Evolutionary conservation across 2,888 invertebrate genomes (phyloP).

Genomic region (Drosophila anceps): DNA sequence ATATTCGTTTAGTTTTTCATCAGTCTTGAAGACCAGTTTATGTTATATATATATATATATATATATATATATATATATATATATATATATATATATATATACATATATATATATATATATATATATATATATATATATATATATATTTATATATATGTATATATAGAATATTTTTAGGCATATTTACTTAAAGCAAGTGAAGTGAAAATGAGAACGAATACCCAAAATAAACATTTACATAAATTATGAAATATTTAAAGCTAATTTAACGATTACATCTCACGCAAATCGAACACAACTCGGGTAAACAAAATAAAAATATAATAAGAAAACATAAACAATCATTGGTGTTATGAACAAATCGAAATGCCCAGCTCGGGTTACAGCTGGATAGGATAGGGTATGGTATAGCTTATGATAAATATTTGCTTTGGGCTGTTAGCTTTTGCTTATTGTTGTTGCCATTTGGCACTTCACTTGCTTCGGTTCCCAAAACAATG

Average conservation of each 20-base stretch:
- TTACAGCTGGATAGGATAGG: neutral
- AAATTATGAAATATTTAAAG: slow-evolving; percentile 5
- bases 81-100: slow-evolving; percentile 5
- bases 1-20: slow-evolving; percentile 70
- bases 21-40: slow-evolving; percentile 77
- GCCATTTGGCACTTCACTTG: slow-evolving; percentile 39
- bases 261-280: slow-evolving; percentile 7
- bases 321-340: neutral
- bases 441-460: neutral
- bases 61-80: slow-evolving; percentile 7
- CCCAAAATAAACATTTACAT: slow-evolving; percentile 14
- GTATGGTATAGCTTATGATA: neutral
- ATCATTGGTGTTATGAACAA: slow-evolving; percentile 15
- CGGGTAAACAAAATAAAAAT: neutral
- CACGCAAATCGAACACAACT: slow-evolving; percentile 29
- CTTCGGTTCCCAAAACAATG: slow-evolving; percentile 36
- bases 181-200: slow-evolving; percentile 41
- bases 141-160: slow-evolving; percentile 2
- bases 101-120: slow-evolving; percentile 9
- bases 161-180: slow-evolving; percentile 20
- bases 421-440: slow-evolving; percentile 19
- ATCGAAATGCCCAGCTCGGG: neutral
- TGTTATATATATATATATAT: slow-evolving; percentile 26
- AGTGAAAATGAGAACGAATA: neutral
- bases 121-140: neutral